Base-by-base conservation (phyloP, 1,140 invertebrate species). In the Zaprionus tsacasi region DNA sequence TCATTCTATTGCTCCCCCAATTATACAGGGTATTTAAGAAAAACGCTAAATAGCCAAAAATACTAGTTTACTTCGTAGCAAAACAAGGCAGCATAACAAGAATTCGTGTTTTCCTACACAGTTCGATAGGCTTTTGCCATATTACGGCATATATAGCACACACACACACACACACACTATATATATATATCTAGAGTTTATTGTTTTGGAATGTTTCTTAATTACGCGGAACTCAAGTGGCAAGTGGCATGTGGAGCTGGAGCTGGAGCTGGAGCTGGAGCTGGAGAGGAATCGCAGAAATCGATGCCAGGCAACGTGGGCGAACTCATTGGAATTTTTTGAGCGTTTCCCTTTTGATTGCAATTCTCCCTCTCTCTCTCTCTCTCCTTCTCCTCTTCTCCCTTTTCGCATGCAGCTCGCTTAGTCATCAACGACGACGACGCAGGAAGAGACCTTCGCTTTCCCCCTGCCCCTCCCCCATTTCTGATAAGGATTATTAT, bases 181-280 rank as follows among this genome's bases (percentile, higher is more conserved):
- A 21, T 17, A 69, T 40, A 17, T 38, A 63, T 70, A 35, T 58
- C 40, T 58, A 88, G 80, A 75, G 67, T 83, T 88, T 89, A 88
- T 88, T 81, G 81, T 89, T 89, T 88, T 64, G 81, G 78, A 88
- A 88, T 88, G 81, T 89, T 89, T 88, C 78, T 89, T 88, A 88
- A 88, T 88, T 89, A 85, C 85, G 77, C 85, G 81, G 85, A 89
- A 88, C 83, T 88, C 83, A 81, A 73, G 70, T 69, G 70, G 70
- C 83, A 81, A 73, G 70, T 69, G 70, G 70, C 63, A 68, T 81
- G 78, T 83, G 79, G 79, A 65, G 76, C 79, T 67, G 76, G 72
- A 38, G 36, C 55, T 50, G 54, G 2, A 21, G 21, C 55, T 50
- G 54, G 2, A 21, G 21, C 79, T 67, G 79, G 76, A 38, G 36